phyloP scores from a whole-genome alignment of 2,888 invertebrate genomes.

The Machimus rusticus region DNA sequence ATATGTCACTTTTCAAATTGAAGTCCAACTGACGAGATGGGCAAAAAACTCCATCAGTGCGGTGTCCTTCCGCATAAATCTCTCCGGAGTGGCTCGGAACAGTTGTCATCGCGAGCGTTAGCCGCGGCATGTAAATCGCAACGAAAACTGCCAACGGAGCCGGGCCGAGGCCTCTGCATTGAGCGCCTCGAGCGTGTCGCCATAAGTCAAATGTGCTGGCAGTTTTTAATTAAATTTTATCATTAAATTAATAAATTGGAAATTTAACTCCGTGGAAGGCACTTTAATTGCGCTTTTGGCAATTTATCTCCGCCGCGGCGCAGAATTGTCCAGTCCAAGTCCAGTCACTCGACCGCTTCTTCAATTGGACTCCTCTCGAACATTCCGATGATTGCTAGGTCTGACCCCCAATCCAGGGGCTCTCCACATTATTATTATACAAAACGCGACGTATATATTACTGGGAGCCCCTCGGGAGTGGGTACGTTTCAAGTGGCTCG shows the following conservation, averaged over 20 bases:
- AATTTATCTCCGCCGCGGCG: not conserved
- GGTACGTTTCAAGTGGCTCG: not conserved
- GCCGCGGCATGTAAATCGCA: not conserved
- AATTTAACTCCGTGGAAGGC: conserved; percentile 18
- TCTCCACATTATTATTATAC: conserved; percentile 16
- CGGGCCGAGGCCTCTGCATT: not conserved
- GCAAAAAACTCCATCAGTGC: not conserved
- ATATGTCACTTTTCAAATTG: not conserved
- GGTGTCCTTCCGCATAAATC: not conserved
- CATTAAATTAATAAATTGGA: conserved; percentile 35
- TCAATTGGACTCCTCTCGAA: not conserved
- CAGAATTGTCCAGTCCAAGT: not conserved
- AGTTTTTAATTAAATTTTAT: conserved; percentile 34
- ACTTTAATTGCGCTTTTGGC: conserved; percentile 30
- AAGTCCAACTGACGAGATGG: not conserved
- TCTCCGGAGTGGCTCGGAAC: not conserved
- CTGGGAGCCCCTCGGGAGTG: not conserved
- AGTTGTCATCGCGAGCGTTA: not conserved
- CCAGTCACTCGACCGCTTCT: not conserved
- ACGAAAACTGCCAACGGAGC: not conserved
- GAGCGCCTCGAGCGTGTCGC: not conserved
- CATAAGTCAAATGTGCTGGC: conserved; percentile 31
- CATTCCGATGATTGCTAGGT: conserved; percentile 29
- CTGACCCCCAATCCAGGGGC: conserved; percentile 1
- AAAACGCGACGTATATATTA: conserved; percentile 19